Evolutionary conservation across 2,113 vertebrate genomes (phyloP).

Genomic region (Heterochromis multidens): DNA sequence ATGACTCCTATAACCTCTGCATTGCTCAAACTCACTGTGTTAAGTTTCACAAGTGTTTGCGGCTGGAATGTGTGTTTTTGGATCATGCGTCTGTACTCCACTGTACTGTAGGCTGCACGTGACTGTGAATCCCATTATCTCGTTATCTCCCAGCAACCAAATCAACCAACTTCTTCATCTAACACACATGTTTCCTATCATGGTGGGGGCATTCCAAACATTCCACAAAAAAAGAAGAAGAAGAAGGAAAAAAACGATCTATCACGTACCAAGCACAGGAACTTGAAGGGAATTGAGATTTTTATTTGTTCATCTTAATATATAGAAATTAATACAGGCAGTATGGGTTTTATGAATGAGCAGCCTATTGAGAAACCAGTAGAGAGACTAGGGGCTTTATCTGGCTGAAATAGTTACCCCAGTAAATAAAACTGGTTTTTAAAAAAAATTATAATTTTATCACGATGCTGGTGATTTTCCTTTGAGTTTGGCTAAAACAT

Average conservation of each 20-base stretch:
- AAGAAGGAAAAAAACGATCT: slow-evolving; percentile 12
- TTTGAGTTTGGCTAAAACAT: neutral
- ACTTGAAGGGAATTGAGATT: neutral
- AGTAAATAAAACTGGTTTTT: neutral
- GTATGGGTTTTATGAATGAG: neutral
- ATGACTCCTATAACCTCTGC: slow-evolving; percentile 8
- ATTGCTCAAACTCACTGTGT: neutral
- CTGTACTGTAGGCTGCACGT: neutral
- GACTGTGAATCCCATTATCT: slow-evolving; percentile 48
- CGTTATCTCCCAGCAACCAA: slow-evolving; percentile 37
- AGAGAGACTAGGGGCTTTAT: neutral
- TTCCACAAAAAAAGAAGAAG: neutral
- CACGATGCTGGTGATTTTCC: too few species aligned
- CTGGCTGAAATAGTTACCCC: neutral
- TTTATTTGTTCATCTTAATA: neutral
- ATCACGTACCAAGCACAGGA: neutral
- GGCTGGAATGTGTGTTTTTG: slow-evolving; percentile 1
- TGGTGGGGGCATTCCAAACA: slow-evolving; percentile 50
- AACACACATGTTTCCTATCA: slow-evolving; percentile 70
- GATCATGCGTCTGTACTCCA: neutral
- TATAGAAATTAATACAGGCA: neutral
- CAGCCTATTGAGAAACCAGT: neutral
- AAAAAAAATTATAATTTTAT: neutral
- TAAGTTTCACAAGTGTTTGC: slow-evolving; percentile 26
- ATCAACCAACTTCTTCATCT: slow-evolving; percentile 24